Percentiles rank a stretch among this genome's conserved stretches.
phyloP scores from a whole-genome alignment of 2,888 invertebrate species.

The Exephanes ischioxanthus region DNA sequence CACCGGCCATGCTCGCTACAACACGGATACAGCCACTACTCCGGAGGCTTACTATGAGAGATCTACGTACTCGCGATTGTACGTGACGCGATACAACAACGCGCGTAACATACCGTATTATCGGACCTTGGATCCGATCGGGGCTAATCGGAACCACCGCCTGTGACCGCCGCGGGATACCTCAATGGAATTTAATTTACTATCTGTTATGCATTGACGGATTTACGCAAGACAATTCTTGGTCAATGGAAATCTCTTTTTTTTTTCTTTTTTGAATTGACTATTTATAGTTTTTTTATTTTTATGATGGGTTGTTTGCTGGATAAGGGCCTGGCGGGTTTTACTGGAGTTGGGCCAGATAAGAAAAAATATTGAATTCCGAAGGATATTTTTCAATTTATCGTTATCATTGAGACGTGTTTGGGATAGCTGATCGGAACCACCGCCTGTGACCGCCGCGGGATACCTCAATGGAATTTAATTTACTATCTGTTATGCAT shows the following conservation, averaged over 20 bases:
- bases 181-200: not conserved
- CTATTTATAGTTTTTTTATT: no score
- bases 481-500: conserved; percentile 1
- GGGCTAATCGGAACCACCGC: conserved; percentile 24
- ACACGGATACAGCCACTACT: not conserved
- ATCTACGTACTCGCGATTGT: conserved; percentile 8
- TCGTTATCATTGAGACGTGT: no score
- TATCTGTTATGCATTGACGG: not conserved
- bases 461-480: not conserved
- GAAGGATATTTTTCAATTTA: no score
- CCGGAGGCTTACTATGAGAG: not conserved
- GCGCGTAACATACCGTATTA: conserved; percentile 9
- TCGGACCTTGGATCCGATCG: conserved; percentile 43
- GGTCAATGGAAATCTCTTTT: not conserved
- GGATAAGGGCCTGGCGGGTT: no score
- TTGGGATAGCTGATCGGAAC: conserved; percentile 9
- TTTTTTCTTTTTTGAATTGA: not conserved
- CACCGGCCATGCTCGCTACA: conserved; percentile 10
- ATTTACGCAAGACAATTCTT: not conserved
- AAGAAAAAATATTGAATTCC: no score
- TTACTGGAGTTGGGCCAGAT: no score
- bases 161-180: not conserved
- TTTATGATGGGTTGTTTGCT: no score
- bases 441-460: not conserved
- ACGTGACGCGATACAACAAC: conserved; percentile 9